Percentiles rank a stretch among this genome's conserved stretches.
These are phyloP conservation scores for Lasioglossum leucozonium DNA, from an alignment of 2,888 invertebrate species.

Conservation along the genomic window DNA sequence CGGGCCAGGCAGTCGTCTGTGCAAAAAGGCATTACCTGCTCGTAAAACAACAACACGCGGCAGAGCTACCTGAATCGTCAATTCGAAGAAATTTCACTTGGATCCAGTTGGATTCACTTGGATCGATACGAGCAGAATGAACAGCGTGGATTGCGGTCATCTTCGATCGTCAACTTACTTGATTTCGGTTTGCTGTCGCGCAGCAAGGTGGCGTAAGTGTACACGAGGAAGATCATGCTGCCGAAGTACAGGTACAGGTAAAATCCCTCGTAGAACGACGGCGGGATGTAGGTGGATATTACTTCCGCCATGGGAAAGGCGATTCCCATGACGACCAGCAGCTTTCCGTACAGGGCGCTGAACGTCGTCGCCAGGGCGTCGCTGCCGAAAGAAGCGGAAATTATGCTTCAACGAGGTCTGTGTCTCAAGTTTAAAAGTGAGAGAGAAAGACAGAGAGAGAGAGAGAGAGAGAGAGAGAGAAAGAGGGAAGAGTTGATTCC, in stretches of 20 bases:
- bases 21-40: conserved; percentile 39
- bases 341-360: conserved; percentile 96
- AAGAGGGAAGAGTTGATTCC: conserved; percentile 22
- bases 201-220: conserved; percentile 92
- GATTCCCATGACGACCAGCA: conserved; percentile 96
- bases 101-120: not conserved
- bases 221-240: conserved; percentile 93
- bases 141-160: not conserved
- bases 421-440: not conserved
- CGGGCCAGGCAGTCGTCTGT: not conserved
- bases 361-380: conserved; percentile 95
- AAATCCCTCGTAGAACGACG: conserved; percentile 96
- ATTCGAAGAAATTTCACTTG: conserved; percentile 30
- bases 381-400: conserved; percentile 85
- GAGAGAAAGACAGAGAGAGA: not conserved
- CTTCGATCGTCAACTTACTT: conserved; percentile 74
- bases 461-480: not conserved
- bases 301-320: conserved; percentile 98
- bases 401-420: conserved; percentile 50
- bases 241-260: conserved; percentile 95
- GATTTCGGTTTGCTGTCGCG: conserved; percentile 87
- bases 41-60: conserved; percentile 30
- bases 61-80: conserved; percentile 37
- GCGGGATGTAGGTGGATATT: conserved; percentile 96
- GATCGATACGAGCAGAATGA: not conserved